Evolutionary conservation across 2,888 invertebrate genomes (phyloP).

Genomic region (Eupithecia centaureata): DNA sequence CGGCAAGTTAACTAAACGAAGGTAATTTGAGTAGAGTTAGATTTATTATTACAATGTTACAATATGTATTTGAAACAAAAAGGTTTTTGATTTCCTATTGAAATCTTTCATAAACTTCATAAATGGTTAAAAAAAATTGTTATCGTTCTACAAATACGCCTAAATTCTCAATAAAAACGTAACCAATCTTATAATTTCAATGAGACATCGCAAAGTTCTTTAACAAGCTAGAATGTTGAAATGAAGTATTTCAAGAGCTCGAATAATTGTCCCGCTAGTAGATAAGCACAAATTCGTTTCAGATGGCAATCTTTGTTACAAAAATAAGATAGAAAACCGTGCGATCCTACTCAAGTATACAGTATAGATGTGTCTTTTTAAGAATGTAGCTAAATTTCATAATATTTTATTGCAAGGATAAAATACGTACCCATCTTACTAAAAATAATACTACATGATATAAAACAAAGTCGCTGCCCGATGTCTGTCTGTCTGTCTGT

Average conservation of each 20-base stretch:
- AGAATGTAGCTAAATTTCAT: too few species aligned
- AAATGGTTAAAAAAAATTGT: too few species aligned
- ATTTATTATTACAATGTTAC: too few species aligned
- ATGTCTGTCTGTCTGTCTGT: too few species aligned
- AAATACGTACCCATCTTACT: too few species aligned
- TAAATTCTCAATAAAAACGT: background rate
- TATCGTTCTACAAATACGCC: background rate
- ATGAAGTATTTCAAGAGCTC: slow-evolving; percentile 4
- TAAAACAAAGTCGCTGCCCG: too few species aligned
- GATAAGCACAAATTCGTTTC: background rate
- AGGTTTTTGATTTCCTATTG: too few species aligned
- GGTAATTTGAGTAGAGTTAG: background rate
- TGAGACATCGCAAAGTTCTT: slow-evolving; percentile 31
- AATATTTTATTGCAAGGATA: too few species aligned
- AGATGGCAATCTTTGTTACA: background rate
- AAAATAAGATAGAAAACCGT: background rate
- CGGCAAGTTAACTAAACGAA: background rate
- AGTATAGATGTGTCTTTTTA: background rate
- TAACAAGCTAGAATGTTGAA: slow-evolving; percentile 4
- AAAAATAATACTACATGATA: too few species aligned
- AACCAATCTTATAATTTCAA: slow-evolving; percentile 3
- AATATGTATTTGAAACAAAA: too few species aligned
- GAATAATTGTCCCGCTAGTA: background rate
- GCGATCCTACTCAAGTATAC: background rate
- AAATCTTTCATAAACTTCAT: too few species aligned